A percentile compares a stretch with the other conserved stretches of the same genome.
Evolutionary conservation across 2,113 vertebrate species (phyloP).

Genomic region (Peromyscus maniculatus): DNA sequence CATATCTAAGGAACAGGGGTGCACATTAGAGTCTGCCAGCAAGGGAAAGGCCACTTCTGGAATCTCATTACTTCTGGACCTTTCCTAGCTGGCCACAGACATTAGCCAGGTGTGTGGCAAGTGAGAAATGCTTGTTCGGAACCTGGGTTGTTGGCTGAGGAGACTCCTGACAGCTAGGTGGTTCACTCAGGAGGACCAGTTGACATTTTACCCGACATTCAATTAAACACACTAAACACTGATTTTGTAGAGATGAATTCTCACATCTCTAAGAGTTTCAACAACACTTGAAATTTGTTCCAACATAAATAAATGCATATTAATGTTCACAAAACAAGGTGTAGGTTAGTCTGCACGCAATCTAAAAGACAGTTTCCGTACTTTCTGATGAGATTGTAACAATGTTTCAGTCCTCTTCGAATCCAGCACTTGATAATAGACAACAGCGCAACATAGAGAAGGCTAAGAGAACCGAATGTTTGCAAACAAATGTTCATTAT

Average conservation of each 20-base stretch:
- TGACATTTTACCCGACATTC: constrained; percentile 79
- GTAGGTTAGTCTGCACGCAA: constrained; percentile 68
- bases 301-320: constrained; percentile 66
- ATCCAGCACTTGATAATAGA: constrained; percentile 61
- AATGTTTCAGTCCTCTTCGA: constrained; percentile 64
- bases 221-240: constrained; percentile 80
- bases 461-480: constrained; percentile 82
- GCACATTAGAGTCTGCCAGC: background rate
- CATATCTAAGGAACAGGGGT: background rate
- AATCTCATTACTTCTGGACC: background rate
- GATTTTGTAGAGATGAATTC: constrained; percentile 83
- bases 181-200: constrained; percentile 77
- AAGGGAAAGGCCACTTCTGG: background rate
- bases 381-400: constrained; percentile 61
- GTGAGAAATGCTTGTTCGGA: constrained; percentile 63
- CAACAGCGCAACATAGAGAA: constrained; percentile 80
- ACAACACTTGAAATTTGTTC: constrained; percentile 40
- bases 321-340: constrained; percentile 78
- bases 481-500: constrained; percentile 88
- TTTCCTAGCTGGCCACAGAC: constrained; percentile 25
- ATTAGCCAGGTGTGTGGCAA: constrained; percentile 64
- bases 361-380: constrained; percentile 74
- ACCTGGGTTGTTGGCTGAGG: constrained; percentile 68
- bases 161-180: constrained; percentile 71
- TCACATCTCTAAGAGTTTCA: constrained; percentile 66